phyloP scores from a whole-genome alignment of 2,797 vertebrate genomes.

The Dendrocincla fuliginosa region DNA sequence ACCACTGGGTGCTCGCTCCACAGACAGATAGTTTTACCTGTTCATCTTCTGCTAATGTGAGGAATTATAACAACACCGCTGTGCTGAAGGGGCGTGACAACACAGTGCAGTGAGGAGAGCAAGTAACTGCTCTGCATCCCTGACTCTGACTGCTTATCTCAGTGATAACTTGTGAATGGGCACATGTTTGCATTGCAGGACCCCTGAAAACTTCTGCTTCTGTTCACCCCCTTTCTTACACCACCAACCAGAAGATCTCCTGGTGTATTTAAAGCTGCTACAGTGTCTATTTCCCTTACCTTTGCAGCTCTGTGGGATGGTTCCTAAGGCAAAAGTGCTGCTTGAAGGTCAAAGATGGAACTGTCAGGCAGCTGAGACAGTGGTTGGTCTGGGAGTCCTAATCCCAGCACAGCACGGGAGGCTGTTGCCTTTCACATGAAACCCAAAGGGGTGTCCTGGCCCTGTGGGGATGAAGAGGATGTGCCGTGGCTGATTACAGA shows the following conservation, averaged over 20 bases:
- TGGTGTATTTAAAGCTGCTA: background rate
- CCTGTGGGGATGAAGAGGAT: background rate
- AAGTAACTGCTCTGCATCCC: background rate
- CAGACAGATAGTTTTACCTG: constrained; percentile 12
- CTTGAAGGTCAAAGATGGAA: background rate
- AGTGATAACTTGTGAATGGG: background rate
- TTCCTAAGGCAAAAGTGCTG: background rate
- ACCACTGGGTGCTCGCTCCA: background rate
- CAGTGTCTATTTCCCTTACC: background rate
- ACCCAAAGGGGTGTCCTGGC: background rate
- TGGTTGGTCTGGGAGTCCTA: background rate
- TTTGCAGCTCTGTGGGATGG: background rate
- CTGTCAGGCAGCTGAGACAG: background rate
- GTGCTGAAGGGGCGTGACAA: background rate
- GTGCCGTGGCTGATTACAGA: background rate
- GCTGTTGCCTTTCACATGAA: background rate
- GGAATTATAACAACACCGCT: background rate
- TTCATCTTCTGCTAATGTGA: constrained; percentile 26
- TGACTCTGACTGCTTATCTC: background rate
- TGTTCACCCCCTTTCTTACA: background rate
- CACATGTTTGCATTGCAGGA: background rate
- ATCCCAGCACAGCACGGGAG: accelerated
- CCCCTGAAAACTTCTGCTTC: background rate
- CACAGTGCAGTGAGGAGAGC: background rate
- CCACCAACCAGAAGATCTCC: background rate